phyloP scores from a whole-genome alignment of 1,140 invertebrate species.

The Drosophila bifasciata region DNA sequence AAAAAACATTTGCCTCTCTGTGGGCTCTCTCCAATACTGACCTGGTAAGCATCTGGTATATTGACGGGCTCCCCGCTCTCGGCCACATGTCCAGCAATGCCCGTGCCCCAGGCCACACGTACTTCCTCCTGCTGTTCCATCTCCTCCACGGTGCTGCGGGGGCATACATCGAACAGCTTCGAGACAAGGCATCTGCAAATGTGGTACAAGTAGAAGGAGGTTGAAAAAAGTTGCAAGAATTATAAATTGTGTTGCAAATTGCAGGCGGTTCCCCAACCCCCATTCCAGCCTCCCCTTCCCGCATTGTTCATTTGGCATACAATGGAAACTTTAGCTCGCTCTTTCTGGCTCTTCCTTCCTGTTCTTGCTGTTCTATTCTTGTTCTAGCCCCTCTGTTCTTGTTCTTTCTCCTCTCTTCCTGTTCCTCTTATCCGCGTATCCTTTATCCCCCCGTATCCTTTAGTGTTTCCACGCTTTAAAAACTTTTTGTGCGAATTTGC shows the following conservation, averaged over 20 bases:
- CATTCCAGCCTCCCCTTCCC: constrained; percentile 5
- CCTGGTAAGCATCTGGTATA: constrained; percentile 98
- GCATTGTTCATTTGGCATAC: constrained; percentile 23
- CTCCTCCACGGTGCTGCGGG: constrained; percentile 94
- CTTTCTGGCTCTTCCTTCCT: constrained; percentile 21
- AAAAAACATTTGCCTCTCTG: constrained; percentile 31
- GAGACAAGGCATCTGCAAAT: constrained; percentile 93
- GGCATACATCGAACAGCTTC: constrained; percentile 97
- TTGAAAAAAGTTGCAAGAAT: constrained; percentile 32
- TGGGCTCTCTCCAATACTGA: constrained; percentile 82
- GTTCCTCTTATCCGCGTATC: no score
- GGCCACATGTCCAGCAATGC: constrained; percentile 97
- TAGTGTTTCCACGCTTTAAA: constrained; percentile 14
- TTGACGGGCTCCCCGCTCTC: constrained; percentile 96
- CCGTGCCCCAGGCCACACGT: constrained; percentile 94
- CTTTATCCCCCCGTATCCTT: background rate
- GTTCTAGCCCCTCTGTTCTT: no score
- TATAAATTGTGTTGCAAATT: constrained; percentile 48
- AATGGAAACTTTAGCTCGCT: constrained; percentile 13
- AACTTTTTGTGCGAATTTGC: constrained; percentile 20
- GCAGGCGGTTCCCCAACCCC: background rate
- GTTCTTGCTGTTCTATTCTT: no score
- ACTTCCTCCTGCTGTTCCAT: constrained; percentile 97
- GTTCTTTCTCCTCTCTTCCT: no score
- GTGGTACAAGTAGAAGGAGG: constrained; percentile 3